Evolutionary conservation across 2,113 vertebrate species (phyloP).

Genomic region (Semnornis frantzii): DNA sequence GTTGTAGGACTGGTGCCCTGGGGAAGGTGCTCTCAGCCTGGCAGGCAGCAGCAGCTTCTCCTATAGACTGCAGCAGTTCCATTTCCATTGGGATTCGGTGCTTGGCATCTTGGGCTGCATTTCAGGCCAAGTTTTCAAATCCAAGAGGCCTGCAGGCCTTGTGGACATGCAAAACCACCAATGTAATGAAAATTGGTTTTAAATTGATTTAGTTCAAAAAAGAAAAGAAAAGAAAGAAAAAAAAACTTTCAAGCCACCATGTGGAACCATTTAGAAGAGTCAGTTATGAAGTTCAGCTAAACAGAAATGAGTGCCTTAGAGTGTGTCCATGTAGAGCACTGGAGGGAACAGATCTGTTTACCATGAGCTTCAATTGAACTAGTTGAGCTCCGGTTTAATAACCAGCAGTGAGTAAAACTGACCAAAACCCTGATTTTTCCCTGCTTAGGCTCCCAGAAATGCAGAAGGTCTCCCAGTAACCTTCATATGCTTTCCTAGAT

Average conservation of each 20-base stretch:
- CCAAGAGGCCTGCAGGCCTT: constrained; percentile 38
- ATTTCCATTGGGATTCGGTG: constrained; percentile 14
- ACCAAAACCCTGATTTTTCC: not conserved
- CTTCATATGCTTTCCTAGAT: not conserved
- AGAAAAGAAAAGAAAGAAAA: not conserved
- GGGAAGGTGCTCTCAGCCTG: not conserved
- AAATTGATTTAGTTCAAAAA: constrained; percentile 56
- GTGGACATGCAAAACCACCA: constrained; percentile 64
- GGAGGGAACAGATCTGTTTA: constrained; percentile 16
- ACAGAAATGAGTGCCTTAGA: constrained; percentile 35
- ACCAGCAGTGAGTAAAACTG: not conserved
- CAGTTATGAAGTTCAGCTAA: constrained; percentile 42
- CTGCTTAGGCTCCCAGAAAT: not conserved
- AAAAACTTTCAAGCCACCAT: constrained; percentile 14
- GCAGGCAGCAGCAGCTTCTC: not conserved
- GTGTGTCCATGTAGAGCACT: not conserved
- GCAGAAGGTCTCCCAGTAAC: not conserved
- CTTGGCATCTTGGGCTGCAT: constrained; percentile 37
- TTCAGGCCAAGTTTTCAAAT: constrained; percentile 47
- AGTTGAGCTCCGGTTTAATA: not conserved
- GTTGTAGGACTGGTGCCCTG: not conserved
- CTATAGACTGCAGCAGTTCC: not conserved
- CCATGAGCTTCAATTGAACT: constrained; percentile 30
- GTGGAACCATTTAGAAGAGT: constrained; percentile 65
- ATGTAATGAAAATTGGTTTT: constrained; percentile 60